These are phyloP conservation scores for Varecia variegata DNA, from an alignment of 2,797 vertebrate species.

Conservation along the genomic window DNA sequence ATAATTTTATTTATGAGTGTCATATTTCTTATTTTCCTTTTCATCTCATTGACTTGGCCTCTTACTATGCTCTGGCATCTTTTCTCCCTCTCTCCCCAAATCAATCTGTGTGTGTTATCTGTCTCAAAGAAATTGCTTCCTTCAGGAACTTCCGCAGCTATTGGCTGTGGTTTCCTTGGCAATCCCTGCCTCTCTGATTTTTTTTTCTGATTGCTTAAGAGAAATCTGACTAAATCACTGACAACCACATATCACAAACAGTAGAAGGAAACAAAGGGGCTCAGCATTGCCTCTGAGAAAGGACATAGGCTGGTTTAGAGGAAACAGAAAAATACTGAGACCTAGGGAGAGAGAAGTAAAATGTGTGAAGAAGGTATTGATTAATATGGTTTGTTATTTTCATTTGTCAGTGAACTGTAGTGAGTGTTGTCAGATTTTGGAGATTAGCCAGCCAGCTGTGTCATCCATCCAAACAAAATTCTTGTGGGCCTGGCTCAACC, in stretches of 20 bases:
- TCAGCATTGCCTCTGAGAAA: background rate
- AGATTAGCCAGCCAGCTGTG: background rate
- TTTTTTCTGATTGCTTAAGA: slow-evolving; percentile 25
- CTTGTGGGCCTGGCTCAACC: background rate
- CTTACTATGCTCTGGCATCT: background rate
- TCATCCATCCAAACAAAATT: background rate
- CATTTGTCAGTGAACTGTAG: background rate
- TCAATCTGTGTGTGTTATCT: background rate
- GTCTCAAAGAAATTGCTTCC: slow-evolving; percentile 12
- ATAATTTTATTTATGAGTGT: slow-evolving; percentile 2
- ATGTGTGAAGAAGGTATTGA: background rate
- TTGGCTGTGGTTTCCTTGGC: slow-evolving; percentile 56
- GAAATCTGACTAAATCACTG: slow-evolving; percentile 24
- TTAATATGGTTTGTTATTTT: background rate
- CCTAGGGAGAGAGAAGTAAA: background rate
- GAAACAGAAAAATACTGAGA: background rate
- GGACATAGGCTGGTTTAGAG: background rate
- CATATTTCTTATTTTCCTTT: background rate
- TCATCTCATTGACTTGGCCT: background rate
- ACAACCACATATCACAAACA: slow-evolving; percentile 24
- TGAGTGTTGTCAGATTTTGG: background rate
- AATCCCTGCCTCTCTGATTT: slow-evolving; percentile 25
- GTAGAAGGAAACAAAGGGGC: background rate
- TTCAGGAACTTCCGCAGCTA: background rate
- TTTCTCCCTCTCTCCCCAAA: background rate